Base-by-base conservation (phyloP, 2,113 vertebrate species). In the Heliornis fulica region DNA sequence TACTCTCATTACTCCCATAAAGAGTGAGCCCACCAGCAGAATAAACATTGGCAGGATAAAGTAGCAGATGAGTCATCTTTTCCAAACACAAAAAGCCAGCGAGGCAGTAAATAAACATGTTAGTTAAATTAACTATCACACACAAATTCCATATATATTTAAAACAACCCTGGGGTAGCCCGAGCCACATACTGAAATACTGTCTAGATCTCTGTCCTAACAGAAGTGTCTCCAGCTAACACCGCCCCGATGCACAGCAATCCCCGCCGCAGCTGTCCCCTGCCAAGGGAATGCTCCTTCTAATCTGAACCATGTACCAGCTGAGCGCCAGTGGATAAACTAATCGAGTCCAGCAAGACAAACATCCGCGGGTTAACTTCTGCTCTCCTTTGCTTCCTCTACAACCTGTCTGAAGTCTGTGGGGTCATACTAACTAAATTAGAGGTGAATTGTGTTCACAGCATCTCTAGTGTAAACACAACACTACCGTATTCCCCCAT, bases 31-130 rank as follows among this genome's bases (percentile, higher is more conserved):
- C 92, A 90, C 86, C 70, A 88, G 61, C 72, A 94, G 80, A 95
- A 93, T 48, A 97, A 92, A 92, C 83, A 90, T 34, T 92, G 74
- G 53, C 83, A 93, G 72, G 87, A 96, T 81, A 72, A 71, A 88
- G 61, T 75, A 94, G 53, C 86, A 61, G 51, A 87, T 90, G 93
- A 96, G 40, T 95, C 92, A 94, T 78, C 90, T 79, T 95, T 93
- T 92, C 96, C 76, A 79, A 87, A 89, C 83, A 82, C 48, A 92
- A 89, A 95, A 95, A 83, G 79, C 41, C 92, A 87, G n/a, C 0
- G 0, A 74, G 71, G 46, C 85, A 70, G 57, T 89, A 96, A 96
- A 96, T n/a, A 95, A 96, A 84, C 88, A 43, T 38, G 48, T 72
- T 83, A 64, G 93, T 93, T 96, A 75, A 83, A 94, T 92, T 78